Conservation (phyloP, 2,888 invertebrate species). For the Drosophila siamana region DNA sequence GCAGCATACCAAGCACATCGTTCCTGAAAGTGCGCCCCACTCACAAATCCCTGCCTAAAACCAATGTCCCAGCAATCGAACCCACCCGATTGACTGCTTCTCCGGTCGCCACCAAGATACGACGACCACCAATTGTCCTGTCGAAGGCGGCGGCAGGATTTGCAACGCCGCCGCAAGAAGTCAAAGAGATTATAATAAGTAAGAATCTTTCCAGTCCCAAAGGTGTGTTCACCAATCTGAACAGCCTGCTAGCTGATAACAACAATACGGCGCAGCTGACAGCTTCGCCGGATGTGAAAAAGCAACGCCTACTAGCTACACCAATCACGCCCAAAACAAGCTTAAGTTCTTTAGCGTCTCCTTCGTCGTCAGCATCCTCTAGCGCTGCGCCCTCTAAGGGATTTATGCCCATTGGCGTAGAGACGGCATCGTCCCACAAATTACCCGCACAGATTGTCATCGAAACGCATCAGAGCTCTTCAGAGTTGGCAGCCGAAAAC, state of each 20-base stretch:
- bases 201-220: slow-evolving; percentile 74
- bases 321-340: slow-evolving; percentile 57
- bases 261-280: slow-evolving; percentile 33
- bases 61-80: slow-evolving; percentile 21
- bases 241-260: slow-evolving; percentile 63
- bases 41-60: slow-evolving; percentile 44
- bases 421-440: slow-evolving; percentile 81
- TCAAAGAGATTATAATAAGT: slow-evolving; percentile 82
- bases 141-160: slow-evolving; percentile 27
- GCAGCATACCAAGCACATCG: slow-evolving; percentile 58
- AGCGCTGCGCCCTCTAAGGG: slow-evolving; percentile 67
- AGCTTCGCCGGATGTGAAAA: slow-evolving; percentile 22
- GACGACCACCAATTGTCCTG: slow-evolving; percentile 65
- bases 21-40: slow-evolving; percentile 56
- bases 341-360: slow-evolving; percentile 19
- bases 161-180: slow-evolving; percentile 58
- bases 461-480: slow-evolving; percentile 84
- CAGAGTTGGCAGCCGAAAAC: slow-evolving; percentile 84
- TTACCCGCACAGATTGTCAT: slow-evolving; percentile 85
- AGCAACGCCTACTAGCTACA: slow-evolving; percentile 31
- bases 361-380: slow-evolving; percentile 60
- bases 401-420: slow-evolving; percentile 84
- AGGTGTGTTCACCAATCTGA: slow-evolving; percentile 70
- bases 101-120: slow-evolving; percentile 35
- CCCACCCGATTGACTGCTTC: slow-evolving; percentile 45